These are phyloP conservation scores for Acanthisitta chloris DNA, from an alignment of 2,113 vertebrate species.

Conservation along the genomic window DNA sequence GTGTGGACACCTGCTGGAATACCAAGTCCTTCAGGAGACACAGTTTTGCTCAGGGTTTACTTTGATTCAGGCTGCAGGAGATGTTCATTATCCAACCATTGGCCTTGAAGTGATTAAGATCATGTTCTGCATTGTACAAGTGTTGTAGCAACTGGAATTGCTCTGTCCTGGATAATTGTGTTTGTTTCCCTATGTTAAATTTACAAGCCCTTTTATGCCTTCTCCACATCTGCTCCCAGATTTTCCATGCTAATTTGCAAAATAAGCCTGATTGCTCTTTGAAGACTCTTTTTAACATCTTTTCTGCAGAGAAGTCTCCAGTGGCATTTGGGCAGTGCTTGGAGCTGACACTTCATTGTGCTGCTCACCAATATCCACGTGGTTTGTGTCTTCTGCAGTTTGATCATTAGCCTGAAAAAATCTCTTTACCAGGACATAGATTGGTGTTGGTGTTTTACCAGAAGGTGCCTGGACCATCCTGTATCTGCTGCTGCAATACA, in stretches of 20 bases:
- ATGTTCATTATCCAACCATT: background rate
- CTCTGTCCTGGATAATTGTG: constrained; percentile 31
- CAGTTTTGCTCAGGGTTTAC: background rate
- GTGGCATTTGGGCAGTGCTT: background rate
- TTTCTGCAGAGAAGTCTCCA: background rate
- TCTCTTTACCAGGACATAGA: background rate
- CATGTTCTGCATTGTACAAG: background rate
- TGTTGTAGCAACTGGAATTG: background rate
- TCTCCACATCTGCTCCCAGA: background rate
- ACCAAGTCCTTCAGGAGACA: background rate
- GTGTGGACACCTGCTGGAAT: background rate
- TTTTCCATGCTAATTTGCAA: constrained; percentile 1
- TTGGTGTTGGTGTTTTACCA: background rate
- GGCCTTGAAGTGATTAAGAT: background rate
- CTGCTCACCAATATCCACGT: background rate
- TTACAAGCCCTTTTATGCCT: constrained; percentile 26
- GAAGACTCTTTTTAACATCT: background rate
- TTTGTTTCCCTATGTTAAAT: constrained; percentile 41
- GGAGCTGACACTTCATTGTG: background rate
- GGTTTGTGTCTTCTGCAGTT: background rate
- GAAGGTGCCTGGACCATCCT: background rate
- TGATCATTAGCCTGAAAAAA: background rate
- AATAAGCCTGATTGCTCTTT: constrained; percentile 44
- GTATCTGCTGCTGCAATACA: background rate
- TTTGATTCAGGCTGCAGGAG: background rate